Evolutionary conservation across 1,140 invertebrate species (phyloP).

Genomic region (Hycleus phaleratus): DNA sequence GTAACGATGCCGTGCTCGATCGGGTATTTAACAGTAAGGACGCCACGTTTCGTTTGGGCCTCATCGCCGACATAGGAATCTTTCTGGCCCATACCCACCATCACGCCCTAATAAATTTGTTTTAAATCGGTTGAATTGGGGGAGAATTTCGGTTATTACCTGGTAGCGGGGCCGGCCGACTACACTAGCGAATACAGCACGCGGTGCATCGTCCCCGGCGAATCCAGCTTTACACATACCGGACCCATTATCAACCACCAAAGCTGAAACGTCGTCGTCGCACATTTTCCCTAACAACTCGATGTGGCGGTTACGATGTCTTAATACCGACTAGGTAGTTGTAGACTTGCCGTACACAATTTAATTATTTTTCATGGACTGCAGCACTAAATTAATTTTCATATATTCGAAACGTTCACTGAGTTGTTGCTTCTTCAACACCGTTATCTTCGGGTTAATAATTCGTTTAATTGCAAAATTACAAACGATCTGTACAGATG

Average conservation of each 20-base stretch:
- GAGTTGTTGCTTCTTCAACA: too few relatives aligned
- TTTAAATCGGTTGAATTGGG: background rate
- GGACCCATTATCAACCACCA: slow-evolving; percentile 76
- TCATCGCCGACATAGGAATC: slow-evolving; percentile 81
- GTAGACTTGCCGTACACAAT: too few relatives aligned
- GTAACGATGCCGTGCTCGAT: slow-evolving; percentile 93
- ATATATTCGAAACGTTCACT: too few relatives aligned
- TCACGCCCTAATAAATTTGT: slow-evolving; percentile 67
- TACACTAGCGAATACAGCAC: slow-evolving; percentile 66
- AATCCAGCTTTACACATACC: slow-evolving; percentile 80
- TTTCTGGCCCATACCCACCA: slow-evolving; percentile 95
- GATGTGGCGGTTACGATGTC: too few relatives aligned
- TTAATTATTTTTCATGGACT: too few relatives aligned
- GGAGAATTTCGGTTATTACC: slow-evolving; percentile 42
- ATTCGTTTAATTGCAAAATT: too few relatives aligned
- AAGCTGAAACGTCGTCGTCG: slow-evolving; percentile 61
- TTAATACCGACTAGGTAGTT: too few relatives aligned
- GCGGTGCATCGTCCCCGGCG: slow-evolving; percentile 68
- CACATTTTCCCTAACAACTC: background rate
- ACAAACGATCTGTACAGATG: too few relatives aligned
- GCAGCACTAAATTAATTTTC: too few relatives aligned
- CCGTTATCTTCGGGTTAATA: too few relatives aligned
- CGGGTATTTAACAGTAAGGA: slow-evolving; percentile 86
- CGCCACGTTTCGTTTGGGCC: slow-evolving; percentile 86
- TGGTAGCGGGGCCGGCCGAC: slow-evolving; percentile 67